Evolutionary conservation across 2,888 invertebrate genomes (phyloP), one percentile per base, ranked within the genome.

Genomic region (Seira sanloemensis): DNA sequence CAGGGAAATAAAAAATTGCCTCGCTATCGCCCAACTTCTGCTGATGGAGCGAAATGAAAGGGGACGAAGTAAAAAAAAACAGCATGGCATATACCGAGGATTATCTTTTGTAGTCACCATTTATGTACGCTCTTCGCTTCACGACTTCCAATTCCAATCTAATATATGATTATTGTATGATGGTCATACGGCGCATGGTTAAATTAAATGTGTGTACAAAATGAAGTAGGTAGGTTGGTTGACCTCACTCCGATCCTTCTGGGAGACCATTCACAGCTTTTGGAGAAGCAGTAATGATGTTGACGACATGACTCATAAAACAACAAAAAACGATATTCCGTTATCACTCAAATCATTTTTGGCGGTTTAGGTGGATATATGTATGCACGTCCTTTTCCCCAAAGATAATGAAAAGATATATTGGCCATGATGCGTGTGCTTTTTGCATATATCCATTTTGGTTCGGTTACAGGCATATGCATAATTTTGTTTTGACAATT

Each of bases 181-280:
- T 37, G 37, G 37, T 37, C 37, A 37, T 37, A 37, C 12, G 12
- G 37, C 37, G 12, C 37, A 37, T 37, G 37, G 37, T 12, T 37
- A 37, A 37, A n/a, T n/a, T n/a, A n/a, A n/a, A n/a, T n/a, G n/a
- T n/a, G n/a, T n/a, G n/a, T n/a, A n/a, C n/a, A 37, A 37, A 37
- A 37, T 4, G 37, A 7, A 54, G 72, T 74, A 75, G 73, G 72
- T 80, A 80, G 80, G 80, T 80, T 80, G 80, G 68, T 80, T 80
- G 80, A 80, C 80, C 80, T 80, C 80, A 37, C 37, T 37, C 37
- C 37, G 4, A 7, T 37, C 37, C 37, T 37, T 37, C 37, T 37
- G 37, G 37, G 37, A 37, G 37, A 37, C 12, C 37, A 37, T 37
- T 37, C 37, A n/a, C n/a, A 37, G 37, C 37, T 37, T 37, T 37